Evolutionary conservation across 2,888 invertebrate genomes (phyloP), one percentile per base, ranked within the genome.

Genomic region (Drosophila cracens): DNA sequence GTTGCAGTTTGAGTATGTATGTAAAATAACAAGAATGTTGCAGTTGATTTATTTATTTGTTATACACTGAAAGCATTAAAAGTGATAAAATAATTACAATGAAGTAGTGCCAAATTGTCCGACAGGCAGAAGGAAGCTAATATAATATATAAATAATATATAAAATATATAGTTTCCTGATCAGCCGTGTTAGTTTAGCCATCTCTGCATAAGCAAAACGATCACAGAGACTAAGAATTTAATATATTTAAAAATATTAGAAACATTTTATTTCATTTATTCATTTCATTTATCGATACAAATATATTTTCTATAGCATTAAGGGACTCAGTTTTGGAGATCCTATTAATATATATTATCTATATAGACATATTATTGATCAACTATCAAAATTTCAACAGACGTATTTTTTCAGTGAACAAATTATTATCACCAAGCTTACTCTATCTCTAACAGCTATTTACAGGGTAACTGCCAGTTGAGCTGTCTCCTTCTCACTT

Each of bases 21-120:
- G 33, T 27, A 27, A 62, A 52, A 54, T 60, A 36, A 4, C 48
- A 59, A 76, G 67, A 79, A 76, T 76, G 67, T 29, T 53, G 46
- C 38, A n/a, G 36, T 58, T 62, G 33, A 34, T 27, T 62, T n/a
- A 54, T 59, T 58, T 57, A n/a, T 52, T 49, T 21, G 4, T 46
- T 4, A 16, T 21, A 46, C 46, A 46, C 46, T 16, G 21, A 46
- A 21, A 46, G 7, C 16, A 25, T 16, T 46, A 2, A 16, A 25
- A 46, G 38, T 38, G 38, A 2, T 18, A 4, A 18, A 38, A 18
- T 8, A 7, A 1, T 8, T 4, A 4, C 7, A 18, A 18, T 8
- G 18, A 2, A 18, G 18, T 18, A 16, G 7, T 46, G 21, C 16
- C 4, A 7, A 4, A 8, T 4, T 25, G 7, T 25, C 8, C 16